Evolutionary conservation across 2,888 invertebrate genomes (phyloP).

Genomic region (Latrodectus hesperus): DNA sequence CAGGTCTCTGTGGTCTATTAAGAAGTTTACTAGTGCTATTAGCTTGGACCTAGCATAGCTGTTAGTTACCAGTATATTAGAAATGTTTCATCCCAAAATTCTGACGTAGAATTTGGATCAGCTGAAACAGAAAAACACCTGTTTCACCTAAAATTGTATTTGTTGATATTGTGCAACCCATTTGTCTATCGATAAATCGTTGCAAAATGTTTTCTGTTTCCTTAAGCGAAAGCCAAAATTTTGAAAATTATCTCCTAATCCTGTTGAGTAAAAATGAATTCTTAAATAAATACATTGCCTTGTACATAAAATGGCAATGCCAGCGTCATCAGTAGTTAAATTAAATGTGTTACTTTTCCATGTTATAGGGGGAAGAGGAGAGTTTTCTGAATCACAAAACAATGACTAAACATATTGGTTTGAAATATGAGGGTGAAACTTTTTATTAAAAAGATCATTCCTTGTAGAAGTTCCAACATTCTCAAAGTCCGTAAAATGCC

Average conservation of each 20-base stretch:
- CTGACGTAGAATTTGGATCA: too few relatives aligned
- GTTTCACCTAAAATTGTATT: too few relatives aligned
- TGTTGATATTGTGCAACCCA: not conserved
- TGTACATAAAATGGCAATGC: not conserved
- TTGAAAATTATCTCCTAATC: not conserved
- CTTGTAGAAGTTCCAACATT: too few relatives aligned
- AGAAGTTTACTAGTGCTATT: too few relatives aligned
- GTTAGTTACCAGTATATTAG: too few relatives aligned
- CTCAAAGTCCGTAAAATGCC: too few relatives aligned
- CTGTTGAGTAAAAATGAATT: not conserved
- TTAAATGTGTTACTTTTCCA: conserved; percentile 7
- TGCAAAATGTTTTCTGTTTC: not conserved
- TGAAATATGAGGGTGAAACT: not conserved
- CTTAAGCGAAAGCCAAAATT: not conserved
- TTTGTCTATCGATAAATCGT: not conserved
- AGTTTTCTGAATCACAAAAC: not conserved
- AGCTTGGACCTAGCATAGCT: too few relatives aligned
- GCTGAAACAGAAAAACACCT: too few relatives aligned
- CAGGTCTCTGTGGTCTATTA: too few relatives aligned
- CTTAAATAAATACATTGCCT: not conserved
- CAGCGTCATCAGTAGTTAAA: not conserved
- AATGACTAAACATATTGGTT: not conserved
- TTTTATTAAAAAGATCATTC: too few relatives aligned
- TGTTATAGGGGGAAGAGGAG: not conserved
- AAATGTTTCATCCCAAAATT: too few relatives aligned